These are phyloP conservation scores for Stictonetta naevosa DNA, from an alignment of 2,113 vertebrate genomes.

Conservation along the genomic window DNA sequence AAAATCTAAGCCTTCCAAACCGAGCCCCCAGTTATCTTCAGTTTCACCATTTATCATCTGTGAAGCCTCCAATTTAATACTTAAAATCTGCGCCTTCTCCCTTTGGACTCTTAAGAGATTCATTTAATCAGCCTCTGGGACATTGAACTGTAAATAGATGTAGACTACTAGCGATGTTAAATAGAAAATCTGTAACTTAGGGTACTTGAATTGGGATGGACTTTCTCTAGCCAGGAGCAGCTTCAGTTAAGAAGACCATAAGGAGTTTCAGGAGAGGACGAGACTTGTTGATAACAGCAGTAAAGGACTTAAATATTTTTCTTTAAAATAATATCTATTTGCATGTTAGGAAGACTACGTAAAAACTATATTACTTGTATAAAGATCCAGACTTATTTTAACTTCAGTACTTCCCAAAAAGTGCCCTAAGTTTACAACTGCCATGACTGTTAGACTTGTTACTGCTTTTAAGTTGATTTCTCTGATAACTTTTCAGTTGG, in stretches of 20 bases:
- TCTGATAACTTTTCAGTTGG: conserved; percentile 81
- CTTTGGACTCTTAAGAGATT: not conserved
- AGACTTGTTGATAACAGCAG: not conserved
- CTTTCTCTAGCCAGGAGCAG: not conserved
- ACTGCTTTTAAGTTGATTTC: not conserved
- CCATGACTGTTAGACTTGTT: not conserved
- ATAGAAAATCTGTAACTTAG: not conserved
- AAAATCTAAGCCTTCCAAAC: not conserved
- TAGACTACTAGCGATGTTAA: not conserved
- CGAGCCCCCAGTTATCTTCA: not conserved
- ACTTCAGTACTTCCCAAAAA: not conserved
- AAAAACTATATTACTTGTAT: not conserved
- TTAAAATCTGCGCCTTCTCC: not conserved
- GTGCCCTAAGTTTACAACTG: not conserved
- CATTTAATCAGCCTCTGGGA: not conserved
- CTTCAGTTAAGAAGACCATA: not conserved
- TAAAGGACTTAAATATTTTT: not conserved
- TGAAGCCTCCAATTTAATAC: not conserved
- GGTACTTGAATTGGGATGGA: not conserved
- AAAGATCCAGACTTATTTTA: not conserved
- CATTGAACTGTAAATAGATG: not conserved
- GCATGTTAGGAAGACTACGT: not conserved
- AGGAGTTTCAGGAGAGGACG: not conserved
- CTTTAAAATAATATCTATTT: not conserved
- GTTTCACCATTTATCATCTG: conserved; percentile 1